Conservation (phyloP, 2,888 invertebrate species). For the Cryptosula pallasiana region DNA sequence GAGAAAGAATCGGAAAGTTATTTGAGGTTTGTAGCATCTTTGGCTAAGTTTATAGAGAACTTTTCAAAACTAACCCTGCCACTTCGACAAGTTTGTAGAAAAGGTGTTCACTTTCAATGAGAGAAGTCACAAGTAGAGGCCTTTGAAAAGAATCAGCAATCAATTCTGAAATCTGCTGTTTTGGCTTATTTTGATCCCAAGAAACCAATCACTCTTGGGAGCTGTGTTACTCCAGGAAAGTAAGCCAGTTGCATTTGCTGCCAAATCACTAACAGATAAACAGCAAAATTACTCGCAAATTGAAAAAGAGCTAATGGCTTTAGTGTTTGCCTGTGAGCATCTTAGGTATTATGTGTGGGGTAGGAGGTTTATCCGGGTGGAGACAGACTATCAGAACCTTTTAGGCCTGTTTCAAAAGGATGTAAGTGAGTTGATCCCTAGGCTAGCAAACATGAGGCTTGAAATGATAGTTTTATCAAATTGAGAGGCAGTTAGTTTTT, state of each 20-base stretch:
- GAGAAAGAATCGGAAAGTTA: constrained; percentile 25
- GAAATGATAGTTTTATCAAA: no score
- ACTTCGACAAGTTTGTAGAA: constrained; percentile 28
- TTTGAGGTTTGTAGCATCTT: constrained; percentile 30
- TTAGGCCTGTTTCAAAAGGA: no score
- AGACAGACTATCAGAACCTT: no score
- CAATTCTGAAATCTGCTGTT: constrained; percentile 28
- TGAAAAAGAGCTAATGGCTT: constrained; percentile 29
- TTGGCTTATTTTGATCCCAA: constrained; percentile 28
- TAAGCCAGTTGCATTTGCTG: no score
- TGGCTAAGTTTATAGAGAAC: constrained; percentile 30
- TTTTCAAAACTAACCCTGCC: constrained; percentile 29
- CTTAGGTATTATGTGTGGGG: constrained; percentile 30
- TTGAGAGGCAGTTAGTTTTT: no score
- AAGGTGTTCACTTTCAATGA: constrained; percentile 27
- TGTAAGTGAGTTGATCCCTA: no score
- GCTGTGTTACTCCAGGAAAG: no score
- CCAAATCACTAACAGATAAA: constrained; percentile 26
- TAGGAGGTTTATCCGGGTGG: no score
- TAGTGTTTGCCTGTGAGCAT: constrained; percentile 28
- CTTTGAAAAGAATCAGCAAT: constrained; percentile 27
- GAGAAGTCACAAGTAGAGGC: constrained; percentile 24
- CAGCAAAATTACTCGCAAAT: constrained; percentile 31
- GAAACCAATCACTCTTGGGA: constrained; percentile 24
- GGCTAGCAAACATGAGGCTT: no score